Base-by-base conservation (phyloP, 1,140 invertebrate genomes). In the Halyomorpha halys region DNA sequence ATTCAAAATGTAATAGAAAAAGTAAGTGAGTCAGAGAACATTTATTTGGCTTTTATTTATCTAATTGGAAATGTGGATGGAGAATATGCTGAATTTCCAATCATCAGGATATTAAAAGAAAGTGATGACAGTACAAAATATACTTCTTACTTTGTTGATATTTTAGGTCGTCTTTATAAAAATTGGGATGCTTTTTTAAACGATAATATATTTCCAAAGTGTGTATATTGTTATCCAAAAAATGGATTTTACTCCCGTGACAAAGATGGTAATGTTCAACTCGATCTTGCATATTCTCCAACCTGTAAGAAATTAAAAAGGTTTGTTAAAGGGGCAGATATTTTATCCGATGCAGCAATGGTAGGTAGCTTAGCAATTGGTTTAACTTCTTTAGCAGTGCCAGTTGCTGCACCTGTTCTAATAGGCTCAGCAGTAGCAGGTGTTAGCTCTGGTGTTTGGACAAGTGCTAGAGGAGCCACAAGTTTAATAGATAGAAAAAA, bases 11-110 rank as follows among this genome's bases (percentile, higher is more conserved):
- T 56, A 16, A 56, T 56, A 18, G 23, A 56, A 25, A 56, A 21
- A 23, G 19, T 23, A 5, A 23, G 53, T 21, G 11, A 21, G 3
- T 23, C 53, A 56, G 53, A 56, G 3, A 15, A 21, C 6, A 23
- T 56, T 25, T 56, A 16, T 15, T 16, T 56, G 6, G 53, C 53
- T 23, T 56, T 56, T 25, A 27, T 56, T 16, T 56, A 23, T 56
- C 3, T 56, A 5, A 56, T 56, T 56, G 53, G 18, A 23, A 23
- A 23, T 19, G 23, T 56, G 8, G 27, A 21, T 56, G 53, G 23
- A 21, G 23, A 56, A 56, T 56, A 56, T 25, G 15, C 53, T 16
- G 53, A 56, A 56, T 56, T 56, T 56, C 53, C 53, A 23, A n/a
- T 56, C 9, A 23, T 56, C 2, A 21, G 53, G 14, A 5, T 56